Evolutionary conservation across 2,113 vertebrate genomes (phyloP).

Genomic region (Melanostigma gelatinosum): DNA sequence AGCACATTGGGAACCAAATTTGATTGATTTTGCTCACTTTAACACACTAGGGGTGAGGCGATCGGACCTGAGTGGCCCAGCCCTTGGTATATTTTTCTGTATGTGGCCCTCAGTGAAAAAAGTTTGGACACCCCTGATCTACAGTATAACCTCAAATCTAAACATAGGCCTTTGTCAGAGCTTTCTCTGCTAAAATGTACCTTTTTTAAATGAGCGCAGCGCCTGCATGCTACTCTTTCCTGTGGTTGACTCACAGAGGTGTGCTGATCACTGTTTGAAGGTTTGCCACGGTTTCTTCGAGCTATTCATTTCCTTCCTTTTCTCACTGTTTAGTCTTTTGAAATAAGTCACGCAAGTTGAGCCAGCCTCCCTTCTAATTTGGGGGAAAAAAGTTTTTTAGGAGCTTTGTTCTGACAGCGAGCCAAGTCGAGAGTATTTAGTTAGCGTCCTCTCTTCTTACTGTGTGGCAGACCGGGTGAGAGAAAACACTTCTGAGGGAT

Average conservation of each 20-base stretch:
- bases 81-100: too few species aligned
- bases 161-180: neutral
- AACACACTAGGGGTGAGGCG: too few species aligned
- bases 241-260: slow-evolving; percentile 12
- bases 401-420: slow-evolving; percentile 9
- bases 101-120: too few species aligned
- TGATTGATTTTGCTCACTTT: too few species aligned
- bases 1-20: too few species aligned
- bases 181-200: neutral
- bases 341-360: slow-evolving; percentile 34
- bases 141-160: neutral
- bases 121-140: too few species aligned
- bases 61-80: too few species aligned
- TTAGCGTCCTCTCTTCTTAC: slow-evolving; percentile 14
- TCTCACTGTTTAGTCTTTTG: slow-evolving; percentile 15
- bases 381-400: slow-evolving; percentile 44
- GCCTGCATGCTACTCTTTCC: neutral
- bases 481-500: slow-evolving; percentile 39
- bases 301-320: slow-evolving; percentile 4
- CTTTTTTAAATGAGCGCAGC: neutral
- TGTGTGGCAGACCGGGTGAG: slow-evolving; percentile 24
- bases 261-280: neutral
- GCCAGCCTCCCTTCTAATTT: slow-evolving; percentile 51
- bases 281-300: neutral
- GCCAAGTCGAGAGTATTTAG: slow-evolving; percentile 25